Percentiles rank a stretch among this genome's conserved stretches.
Evolutionary conservation across 2,113 vertebrate species (phyloP).

Genomic region (Albula goreensis): DNA sequence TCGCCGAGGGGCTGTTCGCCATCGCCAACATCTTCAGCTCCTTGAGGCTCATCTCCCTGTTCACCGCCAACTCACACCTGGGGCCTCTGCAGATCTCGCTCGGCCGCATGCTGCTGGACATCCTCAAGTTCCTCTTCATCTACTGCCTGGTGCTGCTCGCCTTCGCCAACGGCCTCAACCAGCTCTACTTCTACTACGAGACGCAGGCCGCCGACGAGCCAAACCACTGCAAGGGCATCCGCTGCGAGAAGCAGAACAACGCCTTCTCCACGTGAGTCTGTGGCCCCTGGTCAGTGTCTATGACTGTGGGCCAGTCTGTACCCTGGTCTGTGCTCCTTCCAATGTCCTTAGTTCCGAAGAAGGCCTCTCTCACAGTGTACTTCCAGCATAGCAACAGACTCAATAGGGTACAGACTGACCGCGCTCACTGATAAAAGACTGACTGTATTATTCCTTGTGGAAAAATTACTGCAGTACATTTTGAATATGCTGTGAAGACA

Average conservation of each 20-base stretch:
- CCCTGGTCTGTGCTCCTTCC: neutral
- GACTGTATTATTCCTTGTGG: no score
- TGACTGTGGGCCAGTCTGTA: no score
- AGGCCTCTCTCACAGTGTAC: no score
- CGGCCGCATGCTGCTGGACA: conserved; percentile 86
- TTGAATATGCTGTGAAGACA: no score
- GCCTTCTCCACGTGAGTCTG: conserved; percentile 70
- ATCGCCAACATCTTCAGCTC: conserved; percentile 90
- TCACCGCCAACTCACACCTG: conserved; percentile 88
- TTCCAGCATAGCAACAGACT: no score
- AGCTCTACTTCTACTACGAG: conserved; percentile 88
- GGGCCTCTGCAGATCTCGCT: conserved; percentile 87
- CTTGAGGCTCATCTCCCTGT: conserved; percentile 84
- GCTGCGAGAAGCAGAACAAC: conserved; percentile 76
- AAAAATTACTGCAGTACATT: no score
- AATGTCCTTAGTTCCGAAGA: no score
- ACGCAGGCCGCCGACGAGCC: conserved; percentile 84
- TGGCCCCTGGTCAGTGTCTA: no score
- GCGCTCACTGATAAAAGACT: no score
- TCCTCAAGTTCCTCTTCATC: conserved; percentile 88
- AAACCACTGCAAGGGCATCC: conserved; percentile 88
- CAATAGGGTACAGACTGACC: no score
- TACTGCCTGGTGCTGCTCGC: conserved; percentile 86
- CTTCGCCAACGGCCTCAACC: conserved; percentile 86
- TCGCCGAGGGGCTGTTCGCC: conserved; percentile 85